A percentile compares a stretch with the other conserved stretches of the same genome.
Conservation (phyloP, 53 echinoderm and acorn worm genomes). For the Zoroaster sp. region DNA sequence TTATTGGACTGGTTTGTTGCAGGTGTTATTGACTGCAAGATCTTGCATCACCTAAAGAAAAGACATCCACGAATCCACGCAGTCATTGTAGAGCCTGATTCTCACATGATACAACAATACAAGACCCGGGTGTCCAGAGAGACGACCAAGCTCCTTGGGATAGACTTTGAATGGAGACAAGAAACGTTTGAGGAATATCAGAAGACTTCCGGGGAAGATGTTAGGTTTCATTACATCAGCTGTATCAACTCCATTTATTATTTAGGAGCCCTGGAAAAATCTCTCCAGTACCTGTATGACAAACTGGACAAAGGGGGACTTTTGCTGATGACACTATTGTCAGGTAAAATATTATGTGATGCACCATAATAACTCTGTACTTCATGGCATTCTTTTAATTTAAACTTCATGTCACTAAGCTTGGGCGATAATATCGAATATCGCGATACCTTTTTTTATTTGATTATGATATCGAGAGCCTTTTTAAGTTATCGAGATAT, state of each 20-base stretch:
- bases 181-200: constrained; percentile 17
- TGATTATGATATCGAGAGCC: too few species aligned
- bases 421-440: too few species aligned
- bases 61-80: neutral
- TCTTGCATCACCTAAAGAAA: neutral
- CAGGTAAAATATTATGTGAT: neutral
- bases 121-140: neutral
- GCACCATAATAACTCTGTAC: neutral
- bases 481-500: too few species aligned
- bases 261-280: neutral
- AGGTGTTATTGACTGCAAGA: neutral
- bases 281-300: neutral
- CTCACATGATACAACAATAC: neutral
- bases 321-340: neutral
- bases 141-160: neutral
- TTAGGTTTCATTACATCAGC: constrained; percentile 24
- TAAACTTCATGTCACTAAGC: neutral
- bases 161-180: neutral
- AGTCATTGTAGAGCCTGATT: neutral
- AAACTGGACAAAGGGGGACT: neutral
- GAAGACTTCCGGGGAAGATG: neutral
- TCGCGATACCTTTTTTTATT: too few species aligned
- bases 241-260: constrained; percentile 22
- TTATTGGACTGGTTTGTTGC: neutral
- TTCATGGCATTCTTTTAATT: neutral